Conservation (phyloP, 2,888 invertebrate genomes). For the Leuctra nigra region DNA sequence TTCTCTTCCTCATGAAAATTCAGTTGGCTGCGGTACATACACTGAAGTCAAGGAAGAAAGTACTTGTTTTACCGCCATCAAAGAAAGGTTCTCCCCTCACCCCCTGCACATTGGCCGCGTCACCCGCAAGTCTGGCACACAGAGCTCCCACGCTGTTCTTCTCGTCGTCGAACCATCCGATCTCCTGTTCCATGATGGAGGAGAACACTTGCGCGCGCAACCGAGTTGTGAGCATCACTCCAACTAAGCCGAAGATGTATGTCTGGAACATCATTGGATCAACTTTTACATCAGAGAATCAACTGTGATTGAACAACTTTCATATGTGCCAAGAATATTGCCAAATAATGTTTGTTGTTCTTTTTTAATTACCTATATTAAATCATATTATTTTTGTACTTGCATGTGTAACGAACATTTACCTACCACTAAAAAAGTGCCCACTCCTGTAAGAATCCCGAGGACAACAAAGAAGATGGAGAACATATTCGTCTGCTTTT, state of each 20-base stretch:
- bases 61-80: too few relatives aligned
- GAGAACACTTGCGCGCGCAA: constrained; percentile 36
- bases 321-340: too few relatives aligned
- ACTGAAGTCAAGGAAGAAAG: too few relatives aligned
- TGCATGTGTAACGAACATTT: constrained; percentile 45
- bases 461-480: constrained; percentile 34
- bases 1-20: too few relatives aligned
- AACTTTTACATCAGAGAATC: too few relatives aligned
- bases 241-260: constrained; percentile 41
- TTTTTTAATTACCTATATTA: too few relatives aligned
- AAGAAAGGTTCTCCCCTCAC: constrained; percentile 33
- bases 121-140: constrained; percentile 60
- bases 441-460: constrained; percentile 34
- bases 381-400: too few relatives aligned
- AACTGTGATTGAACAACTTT: too few relatives aligned
- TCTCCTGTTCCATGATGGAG: constrained; percentile 50
- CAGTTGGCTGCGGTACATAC: too few relatives aligned
- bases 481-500: constrained; percentile 31
- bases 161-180: constrained; percentile 65
- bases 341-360: too few relatives aligned
- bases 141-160: constrained; percentile 62
- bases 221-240: constrained; percentile 42
- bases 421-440: constrained; percentile 34
- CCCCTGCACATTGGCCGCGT: constrained; percentile 67
- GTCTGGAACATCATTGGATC: too few relatives aligned